phyloP scores from a whole-genome alignment of 2,888 invertebrate genomes.

The Thalpophila matura region DNA sequence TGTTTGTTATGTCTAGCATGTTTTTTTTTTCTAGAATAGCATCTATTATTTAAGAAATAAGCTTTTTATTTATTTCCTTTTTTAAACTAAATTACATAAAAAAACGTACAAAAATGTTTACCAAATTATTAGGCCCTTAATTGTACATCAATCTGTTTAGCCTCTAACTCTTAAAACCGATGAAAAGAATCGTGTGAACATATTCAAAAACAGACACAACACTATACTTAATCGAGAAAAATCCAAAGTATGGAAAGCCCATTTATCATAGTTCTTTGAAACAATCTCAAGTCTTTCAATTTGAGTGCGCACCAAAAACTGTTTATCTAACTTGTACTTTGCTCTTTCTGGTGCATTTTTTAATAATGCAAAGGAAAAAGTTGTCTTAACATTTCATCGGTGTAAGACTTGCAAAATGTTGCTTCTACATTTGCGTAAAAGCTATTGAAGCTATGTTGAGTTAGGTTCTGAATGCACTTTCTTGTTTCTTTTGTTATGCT shows the following conservation, averaged over 20 bases:
- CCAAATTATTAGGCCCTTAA: no score
- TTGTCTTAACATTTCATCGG: constrained; percentile 46
- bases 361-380: constrained; percentile 55
- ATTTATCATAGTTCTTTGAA: constrained; percentile 60
- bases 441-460: constrained; percentile 32
- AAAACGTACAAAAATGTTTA: no score
- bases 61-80: neutral
- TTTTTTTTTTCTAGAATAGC: neutral
- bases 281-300: constrained; percentile 65
- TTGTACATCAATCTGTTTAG: no score
- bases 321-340: constrained; percentile 64
- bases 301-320: constrained; percentile 61
- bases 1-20: no score
- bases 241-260: constrained; percentile 27
- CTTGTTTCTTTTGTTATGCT: constrained; percentile 37
- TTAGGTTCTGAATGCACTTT: constrained; percentile 37
- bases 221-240: constrained; percentile 30
- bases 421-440: constrained; percentile 41
- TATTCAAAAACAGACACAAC: constrained; percentile 23
- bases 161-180: no score
- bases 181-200: no score
- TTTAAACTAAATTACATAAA: no score
- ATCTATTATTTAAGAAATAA: neutral
- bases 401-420: constrained; percentile 47
- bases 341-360: constrained; percentile 59